Base-by-base conservation (phyloP, 53 echinoderm and acorn worm species). In the Hippasteria phrygiana region DNA sequence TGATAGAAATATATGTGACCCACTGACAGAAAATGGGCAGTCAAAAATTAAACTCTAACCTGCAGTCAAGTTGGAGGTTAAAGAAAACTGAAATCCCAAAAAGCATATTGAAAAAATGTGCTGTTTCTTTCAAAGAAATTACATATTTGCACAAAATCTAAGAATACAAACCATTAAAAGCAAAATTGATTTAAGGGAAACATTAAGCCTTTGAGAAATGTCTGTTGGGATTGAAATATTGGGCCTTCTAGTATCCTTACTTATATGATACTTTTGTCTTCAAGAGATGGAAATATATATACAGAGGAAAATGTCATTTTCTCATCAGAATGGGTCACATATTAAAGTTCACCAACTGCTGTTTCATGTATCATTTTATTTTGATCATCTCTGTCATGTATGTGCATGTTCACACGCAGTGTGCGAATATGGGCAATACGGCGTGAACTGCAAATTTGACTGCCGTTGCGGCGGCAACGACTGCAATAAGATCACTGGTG, bases 401-500 rank as follows among this genome's bases (percentile, higher is more conserved):
- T 3, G 24, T 64, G 13, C 45, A 12, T n/a, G n/a, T n/a, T n/a
- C 78, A 69, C 71, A 79, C 73, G 11, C 91, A 98, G 98, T 93
- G 51, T 98, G 98, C 88, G 91, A 92, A 6, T 73, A 77, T 70
- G 93, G 95, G 11, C 94, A 72, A 24, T 98, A 96, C 70, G 98
- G 98, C 32, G 88, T 94, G 12, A 98, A 98, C 94, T 98, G 98
- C 79, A 94, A 93, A 45, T 94, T 94, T 66, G 80, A 91, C 62
- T 98, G 98, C 75, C 98, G 92, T 55, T 98, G 98, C 46, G 95
- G 98, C 32, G 95, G 93, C 6, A 92, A 96, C 64, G 89, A 91
- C 35, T 98, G 98, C 83, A 95, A 98, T 88, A 88, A 83, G 56
- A 95, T 95, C 89, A 96, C 92, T 39, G 98, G 98, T 62, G 98